Conservation (phyloP, 2,888 invertebrate genomes). For the Argyresthia albistria region DNA sequence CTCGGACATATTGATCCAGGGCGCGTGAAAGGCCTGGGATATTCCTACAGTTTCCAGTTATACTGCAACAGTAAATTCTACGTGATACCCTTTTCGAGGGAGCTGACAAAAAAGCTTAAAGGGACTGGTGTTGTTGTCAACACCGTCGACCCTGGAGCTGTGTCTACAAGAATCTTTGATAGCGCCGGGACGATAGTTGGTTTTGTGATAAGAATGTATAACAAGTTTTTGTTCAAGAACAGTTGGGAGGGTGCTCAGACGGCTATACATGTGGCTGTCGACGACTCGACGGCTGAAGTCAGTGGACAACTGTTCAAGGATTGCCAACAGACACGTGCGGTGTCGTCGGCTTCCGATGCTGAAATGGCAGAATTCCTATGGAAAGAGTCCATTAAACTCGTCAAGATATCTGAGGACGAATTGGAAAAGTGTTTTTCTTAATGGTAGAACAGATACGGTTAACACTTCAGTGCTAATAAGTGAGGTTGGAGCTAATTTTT, state of each 20-base stretch:
- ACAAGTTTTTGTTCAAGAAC: constrained; percentile 79
- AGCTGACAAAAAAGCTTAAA: constrained; percentile 77
- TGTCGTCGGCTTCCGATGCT: constrained; percentile 73
- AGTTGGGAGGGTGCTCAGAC: constrained; percentile 88
- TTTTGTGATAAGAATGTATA: constrained; percentile 39
- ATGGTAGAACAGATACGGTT: too few species aligned
- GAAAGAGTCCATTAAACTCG: constrained; percentile 76
- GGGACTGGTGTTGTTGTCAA: constrained; percentile 80
- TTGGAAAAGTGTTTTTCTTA: constrained; percentile 1
- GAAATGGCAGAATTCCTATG: constrained; percentile 82
- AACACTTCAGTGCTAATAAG: too few species aligned
- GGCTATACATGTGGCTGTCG: constrained; percentile 78
- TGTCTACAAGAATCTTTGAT: constrained; percentile 83
- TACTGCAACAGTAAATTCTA: constrained; percentile 81
- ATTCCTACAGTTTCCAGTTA: constrained; percentile 53
- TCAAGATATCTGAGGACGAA: constrained; percentile 9
- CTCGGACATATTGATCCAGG: constrained; percentile 78
- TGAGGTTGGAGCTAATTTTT: too few species aligned
- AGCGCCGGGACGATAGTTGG: constrained; percentile 57
- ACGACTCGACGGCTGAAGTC: constrained; percentile 77
- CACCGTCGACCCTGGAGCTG: constrained; percentile 87
- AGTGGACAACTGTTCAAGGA: constrained; percentile 86
- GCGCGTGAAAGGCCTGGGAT: constrained; percentile 75
- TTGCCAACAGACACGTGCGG: constrained; percentile 75
- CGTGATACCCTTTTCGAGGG: constrained; percentile 79